Conservation (phyloP, 2,113 vertebrate genomes). For the Menura novaehollandiae region DNA sequence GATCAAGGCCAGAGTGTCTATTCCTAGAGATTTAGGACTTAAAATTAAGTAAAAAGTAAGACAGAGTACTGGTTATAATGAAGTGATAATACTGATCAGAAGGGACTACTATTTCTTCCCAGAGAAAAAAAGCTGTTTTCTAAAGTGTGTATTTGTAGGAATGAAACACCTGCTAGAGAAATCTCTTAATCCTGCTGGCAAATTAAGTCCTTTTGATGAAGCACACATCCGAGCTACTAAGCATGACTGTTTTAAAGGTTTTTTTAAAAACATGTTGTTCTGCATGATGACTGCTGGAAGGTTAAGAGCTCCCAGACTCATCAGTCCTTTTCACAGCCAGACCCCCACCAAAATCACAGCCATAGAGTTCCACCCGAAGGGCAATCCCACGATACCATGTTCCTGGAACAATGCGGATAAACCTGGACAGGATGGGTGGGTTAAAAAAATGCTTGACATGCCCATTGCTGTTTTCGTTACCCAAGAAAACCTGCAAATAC, state of each 20-base stretch:
- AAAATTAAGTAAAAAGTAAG: background rate
- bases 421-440: conserved; percentile 89
- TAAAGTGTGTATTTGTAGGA: background rate
- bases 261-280: background rate
- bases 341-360: conserved; percentile 79
- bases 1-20: background rate
- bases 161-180: background rate
- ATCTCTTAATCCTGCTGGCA: background rate
- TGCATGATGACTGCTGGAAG: background rate
- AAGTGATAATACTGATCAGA: background rate
- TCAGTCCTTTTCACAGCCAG: background rate
- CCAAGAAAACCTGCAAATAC: conserved; percentile 82
- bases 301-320: background rate
- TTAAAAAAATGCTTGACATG: conserved; percentile 86
- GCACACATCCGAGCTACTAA: background rate
- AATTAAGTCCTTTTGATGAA: background rate
- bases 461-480: conserved; percentile 77
- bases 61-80: background rate
- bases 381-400: conserved; percentile 84
- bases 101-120: background rate
- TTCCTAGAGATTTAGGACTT: background rate
- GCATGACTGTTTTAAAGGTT: background rate
- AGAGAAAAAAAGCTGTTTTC: background rate
- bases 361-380: conserved; percentile 90
- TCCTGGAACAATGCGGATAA: conserved; percentile 85